Conservation (phyloP, 2,888 invertebrate species). For the Macroteleia sp. region DNA sequence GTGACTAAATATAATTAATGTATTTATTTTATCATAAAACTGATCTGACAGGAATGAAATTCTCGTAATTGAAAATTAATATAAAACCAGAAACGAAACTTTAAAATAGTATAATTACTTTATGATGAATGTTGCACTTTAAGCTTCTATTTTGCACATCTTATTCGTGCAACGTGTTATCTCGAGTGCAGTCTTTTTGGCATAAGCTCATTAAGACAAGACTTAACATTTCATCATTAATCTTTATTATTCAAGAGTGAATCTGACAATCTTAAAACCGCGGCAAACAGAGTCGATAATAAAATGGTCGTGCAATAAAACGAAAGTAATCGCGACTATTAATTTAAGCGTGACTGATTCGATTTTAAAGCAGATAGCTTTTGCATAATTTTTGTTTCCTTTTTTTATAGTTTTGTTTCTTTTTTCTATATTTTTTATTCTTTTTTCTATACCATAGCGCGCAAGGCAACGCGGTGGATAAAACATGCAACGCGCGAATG, state of each 20-base stretch:
- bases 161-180: not conserved
- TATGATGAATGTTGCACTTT: not conserved
- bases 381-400: conserved; percentile 10
- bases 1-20: too few species aligned
- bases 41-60: too few species aligned
- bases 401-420: too few species aligned
- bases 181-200: not conserved
- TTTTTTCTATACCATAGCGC: not conserved
- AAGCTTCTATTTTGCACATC: not conserved
- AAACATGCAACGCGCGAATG: conserved; percentile 9
- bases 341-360: conserved; percentile 48
- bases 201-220: too few species aligned
- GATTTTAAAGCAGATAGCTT: conserved; percentile 35
- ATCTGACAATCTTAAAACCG: conserved; percentile 13
- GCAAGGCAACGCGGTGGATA: conserved; percentile 9
- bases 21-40: too few species aligned
- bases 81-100: too few species aligned
- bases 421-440: too few species aligned
- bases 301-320: conserved; percentile 21
- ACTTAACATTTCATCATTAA: conserved; percentile 28
- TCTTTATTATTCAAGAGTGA: conserved; percentile 27
- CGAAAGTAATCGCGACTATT: conserved; percentile 38
- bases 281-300: conserved; percentile 1
- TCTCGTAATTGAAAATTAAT: too few species aligned
- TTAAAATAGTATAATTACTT: not conserved